These are phyloP conservation scores for Leptinotarsa defecta DNA, from an alignment of 1,140 invertebrate genomes.

Conservation along the genomic window DNA sequence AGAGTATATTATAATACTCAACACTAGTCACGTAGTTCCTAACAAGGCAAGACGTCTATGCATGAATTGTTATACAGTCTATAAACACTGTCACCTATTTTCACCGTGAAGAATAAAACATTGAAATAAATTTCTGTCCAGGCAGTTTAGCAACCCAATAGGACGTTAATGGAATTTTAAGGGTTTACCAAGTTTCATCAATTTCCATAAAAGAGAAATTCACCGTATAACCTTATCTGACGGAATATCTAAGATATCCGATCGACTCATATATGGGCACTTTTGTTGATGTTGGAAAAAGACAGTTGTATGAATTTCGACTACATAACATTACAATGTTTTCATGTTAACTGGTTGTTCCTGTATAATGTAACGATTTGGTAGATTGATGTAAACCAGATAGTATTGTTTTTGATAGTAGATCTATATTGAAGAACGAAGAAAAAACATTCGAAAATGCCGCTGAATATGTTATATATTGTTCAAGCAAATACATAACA, in stretches of 20 bases:
- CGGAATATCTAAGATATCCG: constrained; percentile 27
- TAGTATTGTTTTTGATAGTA: constrained; percentile 37
- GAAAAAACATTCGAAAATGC: constrained; percentile 16
- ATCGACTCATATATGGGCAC: constrained; percentile 21
- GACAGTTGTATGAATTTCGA: constrained; percentile 33
- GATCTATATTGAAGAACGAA: constrained; percentile 27
- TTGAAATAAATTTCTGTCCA: constrained; percentile 16
- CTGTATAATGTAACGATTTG: constrained; percentile 38
- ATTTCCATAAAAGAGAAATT: constrained; percentile 34
- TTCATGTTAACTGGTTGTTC: constrained; percentile 36
- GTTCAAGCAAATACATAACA: constrained; percentile 30
- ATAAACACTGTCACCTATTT: background rate
- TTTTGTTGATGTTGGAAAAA: constrained; percentile 22
- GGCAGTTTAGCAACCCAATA: constrained; percentile 17
- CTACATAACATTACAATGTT: constrained; percentile 32
- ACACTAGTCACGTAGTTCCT: too few relatives aligned
- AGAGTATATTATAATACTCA: too few relatives aligned
- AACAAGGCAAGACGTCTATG: too few relatives aligned
- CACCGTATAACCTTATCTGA: constrained; percentile 20
- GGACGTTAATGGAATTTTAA: constrained; percentile 29
- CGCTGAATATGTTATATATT: constrained; percentile 26
- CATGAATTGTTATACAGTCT: too few relatives aligned
- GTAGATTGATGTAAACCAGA: constrained; percentile 39
- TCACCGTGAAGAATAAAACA: constrained; percentile 2
- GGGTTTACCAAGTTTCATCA: constrained; percentile 11